Percentiles rank a stretch among this genome's conserved stretches.
Evolutionary conservation across 2,888 invertebrate species (phyloP).

Genomic region (Notodonta ziczac): DNA sequence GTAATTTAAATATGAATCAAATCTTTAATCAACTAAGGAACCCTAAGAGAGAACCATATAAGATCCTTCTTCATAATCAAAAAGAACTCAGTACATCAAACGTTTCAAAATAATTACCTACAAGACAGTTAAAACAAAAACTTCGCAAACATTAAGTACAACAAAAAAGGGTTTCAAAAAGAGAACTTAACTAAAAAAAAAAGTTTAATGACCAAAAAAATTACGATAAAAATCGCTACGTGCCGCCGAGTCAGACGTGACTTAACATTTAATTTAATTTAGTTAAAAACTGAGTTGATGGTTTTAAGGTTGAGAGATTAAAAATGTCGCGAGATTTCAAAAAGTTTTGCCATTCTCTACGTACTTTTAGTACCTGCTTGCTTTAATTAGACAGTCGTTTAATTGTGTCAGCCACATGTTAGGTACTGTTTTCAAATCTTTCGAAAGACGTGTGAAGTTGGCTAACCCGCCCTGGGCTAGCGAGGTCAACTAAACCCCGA

Average conservation of each 20-base stretch:
- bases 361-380: neutral
- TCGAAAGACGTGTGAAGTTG: too few relatives aligned
- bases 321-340: conserved; percentile 27
- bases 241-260: conserved; percentile 41
- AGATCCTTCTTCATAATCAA: conserved; percentile 17
- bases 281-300: conserved; percentile 21
- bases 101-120: conserved; percentile 26
- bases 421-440: too few relatives aligned
- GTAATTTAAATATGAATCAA: too few relatives aligned
- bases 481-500: too few relatives aligned
- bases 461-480: too few relatives aligned
- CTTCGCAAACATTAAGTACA: conserved; percentile 30
- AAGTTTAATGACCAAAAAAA: conserved; percentile 26
- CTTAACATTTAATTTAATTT: conserved; percentile 13
- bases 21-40: too few relatives aligned
- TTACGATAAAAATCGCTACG: conserved; percentile 42
- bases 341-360: conserved; percentile 1
- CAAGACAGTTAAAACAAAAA: conserved; percentile 24
- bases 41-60: too few relatives aligned
- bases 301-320: conserved; percentile 33
- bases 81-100: conserved; percentile 30
- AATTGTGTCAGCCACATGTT: too few relatives aligned
- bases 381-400: neutral
- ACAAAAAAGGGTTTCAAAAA: conserved; percentile 24
- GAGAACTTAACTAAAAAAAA: conserved; percentile 17